Percentiles rank a stretch among this genome's conserved stretches.
These are phyloP conservation scores for Samia ricini DNA, from an alignment of 1,140 invertebrate species.

Conservation along the genomic window DNA sequence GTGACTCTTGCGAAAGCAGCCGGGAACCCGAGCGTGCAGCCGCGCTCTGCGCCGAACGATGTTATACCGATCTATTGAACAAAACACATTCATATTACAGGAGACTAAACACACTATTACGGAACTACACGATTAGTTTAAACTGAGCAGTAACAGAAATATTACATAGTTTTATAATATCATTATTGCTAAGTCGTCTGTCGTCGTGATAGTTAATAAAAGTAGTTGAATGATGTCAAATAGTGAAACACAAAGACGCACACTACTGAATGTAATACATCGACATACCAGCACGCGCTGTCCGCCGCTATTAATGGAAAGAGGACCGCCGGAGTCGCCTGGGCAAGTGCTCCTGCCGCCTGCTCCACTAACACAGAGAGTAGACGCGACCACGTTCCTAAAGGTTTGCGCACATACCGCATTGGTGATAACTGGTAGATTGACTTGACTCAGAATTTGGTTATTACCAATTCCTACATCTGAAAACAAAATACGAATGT, in stretches of 20 bases:
- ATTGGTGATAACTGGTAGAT: conserved; percentile 6
- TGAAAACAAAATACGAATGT: no score
- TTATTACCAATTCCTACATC: no score
- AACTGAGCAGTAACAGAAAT: no score
- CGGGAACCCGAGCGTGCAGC: conserved; percentile 1
- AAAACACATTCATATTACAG: no score
- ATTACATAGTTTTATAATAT: no score
- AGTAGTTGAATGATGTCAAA: no score
- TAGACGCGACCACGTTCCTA: background rate
- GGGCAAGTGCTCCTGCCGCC: conserved; percentile 3
- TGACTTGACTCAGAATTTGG: background rate
- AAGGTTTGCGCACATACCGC: conserved; percentile 4
- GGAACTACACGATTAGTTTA: no score
- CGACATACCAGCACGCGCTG: conserved; percentile 1
- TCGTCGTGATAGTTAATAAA: no score
- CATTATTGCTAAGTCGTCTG: no score
- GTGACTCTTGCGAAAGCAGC: background rate
- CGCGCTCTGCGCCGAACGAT: background rate
- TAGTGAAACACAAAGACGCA: no score
- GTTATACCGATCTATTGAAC: background rate
- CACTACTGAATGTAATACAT: background rate
- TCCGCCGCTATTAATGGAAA: conserved; percentile 5
- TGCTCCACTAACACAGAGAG: conserved; percentile 1
- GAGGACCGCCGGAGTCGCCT: conserved; percentile 14
- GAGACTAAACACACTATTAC: no score